phyloP scores from a whole-genome alignment of 2,113 vertebrate genomes.

The Daubentonia madagascariensis region DNA sequence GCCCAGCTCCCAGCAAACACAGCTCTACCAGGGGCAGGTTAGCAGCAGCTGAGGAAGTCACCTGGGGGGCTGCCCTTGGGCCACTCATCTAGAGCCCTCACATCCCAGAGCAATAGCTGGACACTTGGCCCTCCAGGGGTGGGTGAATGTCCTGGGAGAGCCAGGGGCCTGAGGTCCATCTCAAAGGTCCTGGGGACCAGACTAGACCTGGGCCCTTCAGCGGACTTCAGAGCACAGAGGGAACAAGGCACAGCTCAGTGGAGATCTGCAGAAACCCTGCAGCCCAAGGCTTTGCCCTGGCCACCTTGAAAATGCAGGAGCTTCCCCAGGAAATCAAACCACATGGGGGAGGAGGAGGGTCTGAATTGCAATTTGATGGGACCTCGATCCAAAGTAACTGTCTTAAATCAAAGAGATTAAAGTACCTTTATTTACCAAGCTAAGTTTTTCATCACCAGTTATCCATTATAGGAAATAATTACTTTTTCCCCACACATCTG shows the following conservation, averaged over 20 bases:
- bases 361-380: neutral
- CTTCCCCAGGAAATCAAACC: neutral
- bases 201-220: neutral
- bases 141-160: neutral
- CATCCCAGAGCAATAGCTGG: neutral
- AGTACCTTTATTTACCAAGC: neutral
- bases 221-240: neutral
- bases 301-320: neutral
- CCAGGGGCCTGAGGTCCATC: neutral
- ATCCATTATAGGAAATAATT: neutral
- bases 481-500: neutral
- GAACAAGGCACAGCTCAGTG: neutral
- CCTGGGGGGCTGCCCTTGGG: fast-evolving
- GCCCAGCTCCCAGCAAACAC: neutral
- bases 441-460: neutral
- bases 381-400: neutral
- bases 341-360: neutral
- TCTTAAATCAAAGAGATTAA: neutral
- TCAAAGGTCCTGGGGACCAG: neutral
- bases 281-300: neutral
- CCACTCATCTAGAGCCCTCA: neutral
- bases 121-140: neutral
- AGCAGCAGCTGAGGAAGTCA: neutral
- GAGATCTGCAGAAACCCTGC: no score
- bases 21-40: neutral